Conservation (phyloP, 2,113 vertebrate genomes). For the Cercocebus atys region DNA sequence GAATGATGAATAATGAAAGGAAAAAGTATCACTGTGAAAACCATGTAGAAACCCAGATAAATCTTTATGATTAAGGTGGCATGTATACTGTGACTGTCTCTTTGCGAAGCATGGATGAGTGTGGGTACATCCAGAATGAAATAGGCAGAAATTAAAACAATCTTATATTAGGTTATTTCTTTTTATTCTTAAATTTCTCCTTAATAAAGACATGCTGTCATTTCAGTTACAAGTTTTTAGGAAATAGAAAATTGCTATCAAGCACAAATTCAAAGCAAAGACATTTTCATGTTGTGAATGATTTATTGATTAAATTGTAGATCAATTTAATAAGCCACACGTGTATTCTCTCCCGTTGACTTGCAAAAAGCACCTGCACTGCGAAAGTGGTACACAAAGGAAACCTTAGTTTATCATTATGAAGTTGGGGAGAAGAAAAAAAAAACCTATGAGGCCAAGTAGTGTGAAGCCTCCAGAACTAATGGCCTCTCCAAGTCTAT, state of each 20-base stretch:
- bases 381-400: not conserved
- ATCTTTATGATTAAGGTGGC: not conserved
- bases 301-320: not conserved
- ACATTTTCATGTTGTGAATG: not conserved
- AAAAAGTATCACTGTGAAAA: not conserved
- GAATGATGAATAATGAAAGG: not conserved
- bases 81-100: not conserved
- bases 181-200: not conserved
- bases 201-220: not conserved
- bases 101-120: not conserved
- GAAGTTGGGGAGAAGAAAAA: not conserved
- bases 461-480: too few relatives aligned
- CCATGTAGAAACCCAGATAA: not conserved
- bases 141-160: not conserved
- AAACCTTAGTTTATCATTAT: not conserved
- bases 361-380: not conserved
- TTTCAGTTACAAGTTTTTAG: not conserved
- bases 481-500: too few relatives aligned
- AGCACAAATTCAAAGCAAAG: not conserved
- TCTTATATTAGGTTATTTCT: not conserved
- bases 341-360: not conserved
- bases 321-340: not conserved
- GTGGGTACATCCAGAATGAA: not conserved
- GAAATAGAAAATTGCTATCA: not conserved
- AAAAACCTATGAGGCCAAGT: too few relatives aligned